Percentiles rank a stretch among this genome's conserved stretches.
These are phyloP conservation scores for Melopsittacus undulatus DNA, from an alignment of 2,797 vertebrate genomes.

Conservation along the genomic window DNA sequence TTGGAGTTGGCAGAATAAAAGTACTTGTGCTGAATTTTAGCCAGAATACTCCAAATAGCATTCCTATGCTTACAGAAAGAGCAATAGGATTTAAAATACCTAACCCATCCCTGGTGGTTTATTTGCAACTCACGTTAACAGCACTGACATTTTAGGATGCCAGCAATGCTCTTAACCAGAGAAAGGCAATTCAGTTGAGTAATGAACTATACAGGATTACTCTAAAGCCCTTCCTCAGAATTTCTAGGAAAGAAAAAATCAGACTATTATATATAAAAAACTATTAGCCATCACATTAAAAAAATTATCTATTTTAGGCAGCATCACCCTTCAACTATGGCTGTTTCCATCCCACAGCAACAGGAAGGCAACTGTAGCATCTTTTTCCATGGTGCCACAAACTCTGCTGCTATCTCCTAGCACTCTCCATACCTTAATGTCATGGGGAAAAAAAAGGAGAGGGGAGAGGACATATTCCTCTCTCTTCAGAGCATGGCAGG, in stretches of 20 bases:
- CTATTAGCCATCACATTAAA: not conserved
- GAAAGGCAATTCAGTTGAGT: not conserved
- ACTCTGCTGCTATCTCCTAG: not conserved
- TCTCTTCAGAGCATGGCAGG: not conserved
- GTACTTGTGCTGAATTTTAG: slow-evolving; percentile 22
- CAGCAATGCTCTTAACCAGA: not conserved
- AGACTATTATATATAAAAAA: not conserved
- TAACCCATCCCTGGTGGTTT: not conserved
- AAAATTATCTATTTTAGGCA: not conserved
- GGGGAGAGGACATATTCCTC: not conserved
- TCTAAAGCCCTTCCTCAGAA: not conserved
- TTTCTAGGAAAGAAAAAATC: not conserved
- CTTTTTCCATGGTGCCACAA: not conserved
- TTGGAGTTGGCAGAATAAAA: slow-evolving; percentile 41
- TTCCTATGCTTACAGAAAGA: slow-evolving; percentile 31
- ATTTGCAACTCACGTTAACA: not conserved
- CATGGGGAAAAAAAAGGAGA: not conserved
- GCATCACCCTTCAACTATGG: not conserved
- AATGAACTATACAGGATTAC: not conserved
- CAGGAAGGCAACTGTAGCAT: not conserved
- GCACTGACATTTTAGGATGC: not conserved
- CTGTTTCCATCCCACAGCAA: fast-evolving
- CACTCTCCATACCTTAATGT: not conserved
- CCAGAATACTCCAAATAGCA: slow-evolving; percentile 19
- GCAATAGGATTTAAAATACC: slow-evolving; percentile 30